These are phyloP conservation scores for Melanotaenia boesemani DNA, from an alignment of 2,797 vertebrate species.

Conservation along the genomic window DNA sequence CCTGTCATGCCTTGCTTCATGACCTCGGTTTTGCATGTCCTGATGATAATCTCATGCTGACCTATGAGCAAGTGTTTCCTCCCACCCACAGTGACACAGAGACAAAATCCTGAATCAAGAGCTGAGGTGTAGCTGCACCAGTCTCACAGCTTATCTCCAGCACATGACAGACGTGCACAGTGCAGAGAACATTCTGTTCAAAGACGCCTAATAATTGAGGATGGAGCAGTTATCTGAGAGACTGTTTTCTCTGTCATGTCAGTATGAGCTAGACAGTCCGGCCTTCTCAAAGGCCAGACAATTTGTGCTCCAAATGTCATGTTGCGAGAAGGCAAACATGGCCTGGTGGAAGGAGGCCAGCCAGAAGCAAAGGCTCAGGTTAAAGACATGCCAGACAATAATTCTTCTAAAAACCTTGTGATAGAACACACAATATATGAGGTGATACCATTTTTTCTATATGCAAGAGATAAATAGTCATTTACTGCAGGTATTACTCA, in stretches of 20 bases:
- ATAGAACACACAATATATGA: constrained; percentile 47
- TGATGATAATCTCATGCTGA: constrained; percentile 37
- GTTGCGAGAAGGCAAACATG: constrained; percentile 72
- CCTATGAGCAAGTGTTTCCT: constrained; percentile 41
- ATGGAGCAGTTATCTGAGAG: constrained; percentile 71
- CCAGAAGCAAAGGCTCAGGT: constrained; percentile 69
- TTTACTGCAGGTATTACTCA: constrained; percentile 65
- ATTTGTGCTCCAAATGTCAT: constrained; percentile 79
- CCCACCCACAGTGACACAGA: constrained; percentile 19
- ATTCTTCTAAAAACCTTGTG: constrained; percentile 53
- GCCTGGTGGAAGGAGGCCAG: constrained; percentile 64
- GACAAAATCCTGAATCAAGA: constrained; percentile 53
- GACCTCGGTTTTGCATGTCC: background rate
- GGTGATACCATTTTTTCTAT: constrained; percentile 38
- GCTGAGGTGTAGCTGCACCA: constrained; percentile 23
- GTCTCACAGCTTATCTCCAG: constrained; percentile 49
- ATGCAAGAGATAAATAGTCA: constrained; percentile 63
- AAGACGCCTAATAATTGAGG: constrained; percentile 75
- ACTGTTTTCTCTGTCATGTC: constrained; percentile 74
- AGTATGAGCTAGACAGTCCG: constrained; percentile 68
- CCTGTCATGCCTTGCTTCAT: background rate
- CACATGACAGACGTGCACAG: constrained; percentile 61
- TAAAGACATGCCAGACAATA: constrained; percentile 66
- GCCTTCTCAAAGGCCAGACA: constrained; percentile 76
- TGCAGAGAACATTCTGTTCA: constrained; percentile 58